Evolutionary conservation across 2,113 vertebrate genomes (phyloP), one percentile per base, ranked within the genome.

Genomic region (Scatophagus argus): DNA sequence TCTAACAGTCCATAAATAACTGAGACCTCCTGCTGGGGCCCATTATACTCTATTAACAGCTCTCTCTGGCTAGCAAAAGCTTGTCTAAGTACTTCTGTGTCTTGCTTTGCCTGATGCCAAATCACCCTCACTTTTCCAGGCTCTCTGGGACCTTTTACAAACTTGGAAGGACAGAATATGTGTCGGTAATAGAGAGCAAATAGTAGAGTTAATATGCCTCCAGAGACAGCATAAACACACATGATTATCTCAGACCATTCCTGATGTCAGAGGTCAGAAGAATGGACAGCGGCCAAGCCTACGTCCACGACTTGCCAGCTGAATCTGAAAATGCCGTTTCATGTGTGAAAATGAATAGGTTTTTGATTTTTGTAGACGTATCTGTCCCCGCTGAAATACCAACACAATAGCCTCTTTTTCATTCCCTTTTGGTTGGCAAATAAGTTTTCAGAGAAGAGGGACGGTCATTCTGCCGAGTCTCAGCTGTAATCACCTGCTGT

Each of bases 1-100:
- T 84, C 86, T 71, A 71, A 85, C 62, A 76, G 70, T 39, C 74
- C 81, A 87, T 87, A 87, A 88, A 92, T 89, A 85, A 86, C 68
- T 74, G 58, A 56, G 61, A 55, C 76, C 77, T 81, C 82, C 81
- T 67, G 74, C 63, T 70, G 74, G 72, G 82, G 34, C 71, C 74
- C 71, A 83, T 89, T 88, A 85, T 72, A 88, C 59, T 86, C 78
- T 69, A 82, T 77, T 84, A 86, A 80, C 79, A 74, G 64, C 73
- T 75, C 68, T 72, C 51, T 74, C 69, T 77, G 64, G 60, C 82
- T 79, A 58, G 74, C 39, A 82, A 83, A 78, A 55, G 65, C 77
- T 80, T 58, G 58, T 88, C 77, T 82, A 69, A 84, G 74, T 76
- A 67, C 55, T 62, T 81, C 51, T 76, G 60, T 11, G 7, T 81